A percentile compares a stretch with the other conserved stretches of the same genome.
Evolutionary conservation across 2,888 invertebrate species (phyloP).

Genomic region (Xiphydria camelus): DNA sequence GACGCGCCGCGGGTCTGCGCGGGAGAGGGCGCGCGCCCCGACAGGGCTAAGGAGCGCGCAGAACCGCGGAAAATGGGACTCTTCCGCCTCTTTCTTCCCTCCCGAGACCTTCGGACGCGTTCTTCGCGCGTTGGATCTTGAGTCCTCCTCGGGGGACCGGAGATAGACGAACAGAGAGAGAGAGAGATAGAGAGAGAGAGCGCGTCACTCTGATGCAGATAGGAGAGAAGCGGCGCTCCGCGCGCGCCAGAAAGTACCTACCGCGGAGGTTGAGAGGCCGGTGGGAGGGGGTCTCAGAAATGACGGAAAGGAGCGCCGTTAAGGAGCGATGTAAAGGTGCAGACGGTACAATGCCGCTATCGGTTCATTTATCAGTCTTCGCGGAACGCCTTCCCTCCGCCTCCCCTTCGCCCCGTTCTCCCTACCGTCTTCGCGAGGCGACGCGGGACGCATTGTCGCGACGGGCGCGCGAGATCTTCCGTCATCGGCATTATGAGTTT

Average conservation of each 20-base stretch:
- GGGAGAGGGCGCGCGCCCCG: too few relatives aligned
- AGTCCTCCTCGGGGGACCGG: background rate
- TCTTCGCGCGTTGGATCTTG: too few relatives aligned
- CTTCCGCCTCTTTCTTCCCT: too few relatives aligned
- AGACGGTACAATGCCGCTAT: conserved; percentile 52
- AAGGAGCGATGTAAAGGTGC: conserved; percentile 43
- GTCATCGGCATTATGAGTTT: conserved; percentile 48
- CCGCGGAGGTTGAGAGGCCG: background rate
- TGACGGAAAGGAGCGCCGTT: conserved; percentile 11
- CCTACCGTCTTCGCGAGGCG: conserved; percentile 28
- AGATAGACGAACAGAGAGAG: background rate
- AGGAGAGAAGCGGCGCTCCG: background rate
- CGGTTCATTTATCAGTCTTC: conserved; percentile 56
- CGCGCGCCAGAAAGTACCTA: background rate
- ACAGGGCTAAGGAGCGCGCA: too few relatives aligned
- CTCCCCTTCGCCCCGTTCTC: too few relatives aligned
- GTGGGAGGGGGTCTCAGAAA: background rate
- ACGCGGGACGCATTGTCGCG: conserved; percentile 14
- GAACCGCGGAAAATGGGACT: too few relatives aligned
- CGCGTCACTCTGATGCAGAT: too few relatives aligned
- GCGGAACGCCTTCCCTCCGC: conserved; percentile 17
- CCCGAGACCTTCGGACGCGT: too few relatives aligned
- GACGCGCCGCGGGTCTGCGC: too few relatives aligned
- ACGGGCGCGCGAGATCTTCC: conserved; percentile 36
- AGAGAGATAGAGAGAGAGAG: background rate